Percentiles rank a stretch among this genome's conserved stretches.
Conservation (phyloP, 1,140 invertebrate species). For the Diorhabda carinulata region DNA sequence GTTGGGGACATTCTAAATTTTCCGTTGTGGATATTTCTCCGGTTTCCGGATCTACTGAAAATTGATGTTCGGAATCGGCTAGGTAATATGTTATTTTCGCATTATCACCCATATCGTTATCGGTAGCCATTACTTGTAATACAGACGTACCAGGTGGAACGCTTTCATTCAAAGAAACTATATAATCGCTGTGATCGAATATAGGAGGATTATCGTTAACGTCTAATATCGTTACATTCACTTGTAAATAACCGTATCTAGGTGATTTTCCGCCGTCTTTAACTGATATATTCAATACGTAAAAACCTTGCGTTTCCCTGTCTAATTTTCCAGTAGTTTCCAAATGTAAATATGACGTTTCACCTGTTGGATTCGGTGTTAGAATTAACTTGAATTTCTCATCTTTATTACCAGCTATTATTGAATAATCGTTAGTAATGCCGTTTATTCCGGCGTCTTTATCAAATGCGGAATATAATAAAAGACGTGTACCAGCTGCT, state of each 20-base stretch:
- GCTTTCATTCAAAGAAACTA: conserved; percentile 87
- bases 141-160: conserved; percentile 82
- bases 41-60: conserved; percentile 83
- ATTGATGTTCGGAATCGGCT: conserved; percentile 78
- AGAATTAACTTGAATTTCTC: conserved; percentile 82
- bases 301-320: conserved; percentile 77
- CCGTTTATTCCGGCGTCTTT: conserved; percentile 81
- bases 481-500: conserved; percentile 75
- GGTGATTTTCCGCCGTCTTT: conserved; percentile 79
- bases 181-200: conserved; percentile 90
- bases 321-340: conserved; percentile 88
- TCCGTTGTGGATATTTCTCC: conserved; percentile 81
- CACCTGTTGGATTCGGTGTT: conserved; percentile 81
- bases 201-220: conserved; percentile 94
- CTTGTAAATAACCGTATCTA: conserved; percentile 75
- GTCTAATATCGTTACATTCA: conserved; percentile 88
- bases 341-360: conserved; percentile 83
- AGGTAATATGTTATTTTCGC: conserved; percentile 88
- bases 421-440: conserved; percentile 81
- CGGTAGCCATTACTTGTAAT: conserved; percentile 84
- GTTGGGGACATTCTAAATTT: conserved; percentile 71
- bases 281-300: conserved; percentile 85
- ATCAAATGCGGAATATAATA: conserved; percentile 85
- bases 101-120: conserved; percentile 89
- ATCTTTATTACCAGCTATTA: conserved; percentile 82